Evolutionary conservation across 2,113 vertebrate species (phyloP).

Genomic region (Pygoscelis antarcticus): DNA sequence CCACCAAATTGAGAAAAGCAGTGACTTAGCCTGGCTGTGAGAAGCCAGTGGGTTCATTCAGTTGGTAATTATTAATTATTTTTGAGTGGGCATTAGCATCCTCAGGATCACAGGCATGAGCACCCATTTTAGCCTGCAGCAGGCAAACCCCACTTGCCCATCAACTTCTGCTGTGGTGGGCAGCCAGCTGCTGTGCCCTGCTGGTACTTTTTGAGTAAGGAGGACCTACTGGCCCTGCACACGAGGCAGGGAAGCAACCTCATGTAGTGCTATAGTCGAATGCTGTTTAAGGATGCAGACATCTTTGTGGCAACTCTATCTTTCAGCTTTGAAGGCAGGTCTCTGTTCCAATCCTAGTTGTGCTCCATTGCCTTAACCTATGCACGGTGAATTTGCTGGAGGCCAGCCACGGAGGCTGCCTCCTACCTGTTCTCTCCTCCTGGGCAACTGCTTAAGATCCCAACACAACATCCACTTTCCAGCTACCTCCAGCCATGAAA

Average conservation of each 20-base stretch:
- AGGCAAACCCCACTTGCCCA: not conserved
- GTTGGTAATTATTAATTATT: not conserved
- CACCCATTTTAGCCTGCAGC: not conserved
- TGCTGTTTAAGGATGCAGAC: not conserved
- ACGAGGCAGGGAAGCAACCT: not conserved
- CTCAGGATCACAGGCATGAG: not conserved
- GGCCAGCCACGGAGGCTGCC: not conserved
- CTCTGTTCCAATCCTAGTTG: not conserved
- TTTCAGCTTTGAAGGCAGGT: not conserved
- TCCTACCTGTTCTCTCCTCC: not conserved
- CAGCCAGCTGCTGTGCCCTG: not conserved
- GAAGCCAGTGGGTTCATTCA: not conserved
- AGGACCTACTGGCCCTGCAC: rapidly evolving
- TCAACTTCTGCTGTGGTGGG: not conserved
- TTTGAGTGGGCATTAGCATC: not conserved
- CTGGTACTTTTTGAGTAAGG: not conserved
- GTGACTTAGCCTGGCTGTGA: not conserved
- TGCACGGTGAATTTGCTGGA: rapidly evolving
- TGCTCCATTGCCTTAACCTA: not conserved
- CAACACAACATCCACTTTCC: not conserved
- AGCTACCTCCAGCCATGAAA: not conserved
- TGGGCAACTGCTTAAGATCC: not conserved
- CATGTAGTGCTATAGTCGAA: not conserved
- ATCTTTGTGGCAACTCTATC: not conserved
- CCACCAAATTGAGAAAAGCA: not conserved